Base-by-base conservation (phyloP, 1,140 invertebrate genomes). In the Anagrus nilaparvatae region DNA sequence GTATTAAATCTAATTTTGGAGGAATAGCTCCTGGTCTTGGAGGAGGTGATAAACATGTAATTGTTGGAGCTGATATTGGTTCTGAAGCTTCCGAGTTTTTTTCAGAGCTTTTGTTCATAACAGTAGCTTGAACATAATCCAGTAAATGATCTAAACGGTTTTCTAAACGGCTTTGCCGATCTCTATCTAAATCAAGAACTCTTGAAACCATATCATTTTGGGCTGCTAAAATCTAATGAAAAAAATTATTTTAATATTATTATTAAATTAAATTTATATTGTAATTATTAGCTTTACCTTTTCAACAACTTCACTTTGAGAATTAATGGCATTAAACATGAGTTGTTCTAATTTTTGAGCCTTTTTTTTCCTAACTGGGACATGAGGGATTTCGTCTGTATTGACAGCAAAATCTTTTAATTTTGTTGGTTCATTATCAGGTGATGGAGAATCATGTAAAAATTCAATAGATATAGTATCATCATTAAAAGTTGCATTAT, bases 401-500 rank as follows among this genome's bases (percentile, higher is more conserved):
- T 66, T 64, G 2, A 60, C 54, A 5, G 56, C 56, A 30, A 54
- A 58, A 35, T 64, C 60, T 43, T 58, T 63, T 2, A 44, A 51
- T 35, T 61, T 65, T 12, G 42, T 48, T 16, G 43, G 47, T 19
- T 55, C 57, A 35, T 51, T 59, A 37, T 67, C 65, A 1, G 56
- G 53, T 27, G 55, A 57, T 7, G 55, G 59, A 3, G 63, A 65
- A 23, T 66, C 58, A 18, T 60, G 50, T 4, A 66, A 28, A 40
- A 63, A 63, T 20, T 69, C 66, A 42, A 69, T 56, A 0, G 65
- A 56, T 17, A 68, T 23, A 28, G 55, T 62, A 17, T 67, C 64
- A 14, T 69, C 66, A 25, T 69, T 69, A 32, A 59, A 69, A 2
- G 66, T 69, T 3, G 66, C 66, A 18, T 69, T 69, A 25, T 63